These are phyloP conservation scores for Cephalopterus ornatus DNA, from an alignment of 2,113 vertebrate genomes.

Conservation along the genomic window DNA sequence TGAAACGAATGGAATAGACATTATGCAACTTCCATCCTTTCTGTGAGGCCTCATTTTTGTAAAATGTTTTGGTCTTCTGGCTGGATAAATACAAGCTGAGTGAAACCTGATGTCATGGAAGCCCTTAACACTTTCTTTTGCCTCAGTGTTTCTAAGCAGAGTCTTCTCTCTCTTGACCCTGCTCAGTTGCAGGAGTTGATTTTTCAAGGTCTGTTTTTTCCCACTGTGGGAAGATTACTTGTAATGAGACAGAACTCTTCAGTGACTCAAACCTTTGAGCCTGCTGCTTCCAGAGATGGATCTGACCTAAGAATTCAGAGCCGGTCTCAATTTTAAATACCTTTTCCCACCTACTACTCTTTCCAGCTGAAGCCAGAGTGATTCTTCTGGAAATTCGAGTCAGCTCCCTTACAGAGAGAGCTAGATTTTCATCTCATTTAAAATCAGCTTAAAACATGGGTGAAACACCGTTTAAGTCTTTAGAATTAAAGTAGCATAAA, in stretches of 20 bases:
- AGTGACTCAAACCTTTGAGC: not conserved
- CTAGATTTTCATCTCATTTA: not conserved
- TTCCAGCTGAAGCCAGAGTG: not conserved
- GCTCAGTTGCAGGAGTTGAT: not conserved
- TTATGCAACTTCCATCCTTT: slow-evolving; percentile 11
- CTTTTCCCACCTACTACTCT: not conserved
- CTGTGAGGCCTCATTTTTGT: slow-evolving; percentile 12
- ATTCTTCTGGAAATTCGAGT: not conserved
- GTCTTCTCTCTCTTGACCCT: not conserved
- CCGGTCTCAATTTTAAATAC: not conserved
- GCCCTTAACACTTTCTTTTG: not conserved
- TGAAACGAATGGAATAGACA: slow-evolving; percentile 32
- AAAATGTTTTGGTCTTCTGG: slow-evolving; percentile 14
- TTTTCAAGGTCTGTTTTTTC: not conserved
- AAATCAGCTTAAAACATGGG: not conserved
- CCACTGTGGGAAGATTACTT: not conserved
- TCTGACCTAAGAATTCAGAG: not conserved
- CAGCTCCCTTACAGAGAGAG: not conserved
- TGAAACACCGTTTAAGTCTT: not conserved
- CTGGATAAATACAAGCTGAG: not conserved
- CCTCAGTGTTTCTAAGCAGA: not conserved
- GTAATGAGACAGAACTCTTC: not conserved
- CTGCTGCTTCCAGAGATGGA: not conserved
- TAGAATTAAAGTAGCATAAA: not conserved
- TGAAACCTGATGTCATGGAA: slow-evolving; percentile 12